Evolutionary conservation across 2,888 invertebrate species (phyloP).

Genomic region (Harpalus rufipes): DNA sequence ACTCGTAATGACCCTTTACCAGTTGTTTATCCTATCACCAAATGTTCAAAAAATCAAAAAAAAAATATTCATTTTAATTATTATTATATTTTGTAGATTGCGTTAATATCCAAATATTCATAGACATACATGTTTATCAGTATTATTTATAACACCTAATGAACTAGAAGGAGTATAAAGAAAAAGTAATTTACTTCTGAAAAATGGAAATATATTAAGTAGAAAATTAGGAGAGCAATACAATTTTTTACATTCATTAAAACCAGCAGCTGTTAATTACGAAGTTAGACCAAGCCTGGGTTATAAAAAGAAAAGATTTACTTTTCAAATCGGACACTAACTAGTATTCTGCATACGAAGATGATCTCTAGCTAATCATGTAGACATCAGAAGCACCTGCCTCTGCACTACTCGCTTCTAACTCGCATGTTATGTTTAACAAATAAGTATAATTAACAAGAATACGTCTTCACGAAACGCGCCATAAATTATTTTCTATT

Average conservation of each 20-base stretch:
- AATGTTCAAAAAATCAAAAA: too few species aligned
- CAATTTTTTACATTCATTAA: slow-evolving; percentile 54
- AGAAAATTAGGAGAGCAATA: slow-evolving; percentile 45
- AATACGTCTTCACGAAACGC: slow-evolving; percentile 29
- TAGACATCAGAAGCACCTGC: slow-evolving; percentile 41
- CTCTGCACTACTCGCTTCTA: slow-evolving; percentile 26
- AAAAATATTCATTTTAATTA: too few species aligned
- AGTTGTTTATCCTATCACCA: too few species aligned
- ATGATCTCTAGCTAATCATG: slow-evolving; percentile 45
- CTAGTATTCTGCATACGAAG: slow-evolving; percentile 49
- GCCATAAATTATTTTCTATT: slow-evolving; percentile 45
- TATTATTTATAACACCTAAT: not conserved
- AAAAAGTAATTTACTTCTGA: slow-evolving; percentile 40
- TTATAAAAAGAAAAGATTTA: slow-evolving; percentile 49
- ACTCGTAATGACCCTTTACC: too few species aligned
- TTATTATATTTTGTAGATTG: not conserved
- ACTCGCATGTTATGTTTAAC: slow-evolving; percentile 51
- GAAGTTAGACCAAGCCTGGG: slow-evolving; percentile 27
- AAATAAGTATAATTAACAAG: slow-evolving; percentile 57
- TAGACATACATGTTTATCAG: not conserved
- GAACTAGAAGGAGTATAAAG: not conserved
- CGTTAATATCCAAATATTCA: not conserved
- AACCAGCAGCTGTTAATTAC: slow-evolving; percentile 44
- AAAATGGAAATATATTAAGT: slow-evolving; percentile 43
- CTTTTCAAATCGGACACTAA: slow-evolving; percentile 51